phyloP scores from a whole-genome alignment of 2,113 vertebrate species.

The Haliaeetus leucogaster region DNA sequence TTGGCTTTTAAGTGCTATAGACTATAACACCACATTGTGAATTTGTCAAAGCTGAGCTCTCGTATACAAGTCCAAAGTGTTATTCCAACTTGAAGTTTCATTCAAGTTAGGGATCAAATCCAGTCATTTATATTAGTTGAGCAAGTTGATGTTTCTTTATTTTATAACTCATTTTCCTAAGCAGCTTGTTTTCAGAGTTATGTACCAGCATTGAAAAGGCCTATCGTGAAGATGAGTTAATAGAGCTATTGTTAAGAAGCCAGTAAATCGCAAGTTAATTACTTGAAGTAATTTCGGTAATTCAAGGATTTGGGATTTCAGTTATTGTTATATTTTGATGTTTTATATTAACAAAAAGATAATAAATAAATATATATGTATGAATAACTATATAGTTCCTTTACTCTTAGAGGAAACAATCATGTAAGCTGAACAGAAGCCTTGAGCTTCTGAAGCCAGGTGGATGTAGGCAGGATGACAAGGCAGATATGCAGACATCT shows the following conservation, averaged over 20 bases:
- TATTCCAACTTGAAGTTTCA: background rate
- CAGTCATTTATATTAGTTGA: background rate
- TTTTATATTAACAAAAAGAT: background rate
- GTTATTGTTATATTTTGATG: background rate
- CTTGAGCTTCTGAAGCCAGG: background rate
- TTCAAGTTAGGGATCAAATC: background rate
- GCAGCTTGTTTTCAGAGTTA: background rate
- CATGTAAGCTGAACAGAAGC: background rate
- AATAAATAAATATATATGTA: no score
- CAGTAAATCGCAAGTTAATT: background rate
- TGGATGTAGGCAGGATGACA: background rate
- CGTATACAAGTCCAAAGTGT: background rate
- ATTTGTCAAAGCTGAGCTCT: background rate
- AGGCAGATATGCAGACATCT: background rate
- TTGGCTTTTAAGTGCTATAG: background rate
- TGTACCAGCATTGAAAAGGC: rapidly evolving
- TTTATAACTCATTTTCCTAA: background rate
- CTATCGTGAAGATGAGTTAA: background rate
- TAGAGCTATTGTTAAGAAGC: background rate
- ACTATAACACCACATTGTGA: background rate
- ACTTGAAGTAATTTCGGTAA: background rate
- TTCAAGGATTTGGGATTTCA: background rate
- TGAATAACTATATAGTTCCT: background rate
- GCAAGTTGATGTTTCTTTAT: background rate
- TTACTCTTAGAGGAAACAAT: background rate